Percentiles rank a stretch among this genome's conserved stretches.
phyloP scores from a whole-genome alignment of 2,888 invertebrate species.

The Tenthredo amoena region DNA sequence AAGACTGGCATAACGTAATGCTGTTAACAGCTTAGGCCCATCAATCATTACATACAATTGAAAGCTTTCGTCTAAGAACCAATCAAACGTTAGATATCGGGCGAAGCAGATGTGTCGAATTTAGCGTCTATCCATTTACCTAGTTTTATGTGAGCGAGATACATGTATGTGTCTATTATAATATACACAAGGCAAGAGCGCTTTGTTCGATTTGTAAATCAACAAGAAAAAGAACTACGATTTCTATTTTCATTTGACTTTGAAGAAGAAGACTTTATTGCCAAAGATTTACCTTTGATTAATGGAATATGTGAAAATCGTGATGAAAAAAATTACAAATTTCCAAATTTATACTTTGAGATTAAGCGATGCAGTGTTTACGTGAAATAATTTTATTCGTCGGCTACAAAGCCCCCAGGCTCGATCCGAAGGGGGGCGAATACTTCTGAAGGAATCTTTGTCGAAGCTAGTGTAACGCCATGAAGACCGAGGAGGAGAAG shows the following conservation, averaged over 20 bases:
- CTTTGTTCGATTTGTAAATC: slow-evolving; percentile 17
- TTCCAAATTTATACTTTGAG: background rate
- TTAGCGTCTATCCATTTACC: background rate
- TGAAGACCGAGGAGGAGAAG: slow-evolving; percentile 33
- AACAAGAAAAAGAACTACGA: background rate
- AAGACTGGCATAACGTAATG: slow-evolving; percentile 22
- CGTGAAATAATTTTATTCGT: slow-evolving; percentile 18
- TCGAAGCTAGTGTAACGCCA: slow-evolving; percentile 52
- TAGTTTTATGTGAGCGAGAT: slow-evolving; percentile 25
- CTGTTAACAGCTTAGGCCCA: slow-evolving; percentile 47
- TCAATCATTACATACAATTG: slow-evolving; percentile 47
- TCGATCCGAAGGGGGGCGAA: background rate
- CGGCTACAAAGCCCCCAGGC: slow-evolving; percentile 15
- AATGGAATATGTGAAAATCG: background rate
- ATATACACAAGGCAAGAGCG: background rate
- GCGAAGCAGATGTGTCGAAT: slow-evolving; percentile 27
- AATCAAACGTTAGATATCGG: slow-evolving; percentile 36
- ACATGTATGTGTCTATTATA: background rate
- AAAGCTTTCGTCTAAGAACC: slow-evolving; percentile 4
- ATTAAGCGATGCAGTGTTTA: background rate
- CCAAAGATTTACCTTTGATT: slow-evolving; percentile 3
- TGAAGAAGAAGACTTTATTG: background rate
- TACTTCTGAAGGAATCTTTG: slow-evolving; percentile 26
- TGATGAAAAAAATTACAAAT: background rate
- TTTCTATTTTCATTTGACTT: background rate